Base-by-base conservation (phyloP, 2,888 invertebrate genomes). In the Thera obeliscata region DNA sequence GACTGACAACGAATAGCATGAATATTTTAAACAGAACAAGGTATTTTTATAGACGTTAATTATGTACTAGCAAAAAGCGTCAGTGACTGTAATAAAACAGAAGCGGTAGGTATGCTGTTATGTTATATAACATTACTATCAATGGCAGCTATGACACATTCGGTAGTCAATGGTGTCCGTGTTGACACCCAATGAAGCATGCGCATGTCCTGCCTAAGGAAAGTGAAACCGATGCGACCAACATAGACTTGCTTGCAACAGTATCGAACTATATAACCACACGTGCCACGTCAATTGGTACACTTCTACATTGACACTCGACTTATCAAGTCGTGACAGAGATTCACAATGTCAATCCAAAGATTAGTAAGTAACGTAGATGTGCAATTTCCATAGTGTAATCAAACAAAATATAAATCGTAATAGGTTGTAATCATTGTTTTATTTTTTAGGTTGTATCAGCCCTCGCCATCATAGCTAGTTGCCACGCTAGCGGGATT, bases 251-350 rank as follows among this genome's bases (percentile, higher is more conserved):
- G 85, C 88, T 91, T 93, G 92, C 92, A 93, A 91, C 91, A 93
- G 87, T 90, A 83, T 69, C 90, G 89, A 90, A 91, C 90, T 93
- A 93, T 93, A 93, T 91, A 93, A 91, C 81, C 84, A 85, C 86
- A 78, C 70, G 87, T 90, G 85, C 85, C 84, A 87, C 79, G 87
- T 86, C 78, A 77, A 83, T 87, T 83, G 81, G 82, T 79, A 90
- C 91, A 93, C 85, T 87, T 81, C 82, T 80, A 78, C 81, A 79
- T 86, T 84, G 84, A 83, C 77, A 82, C 81, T 84, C 85, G 87
- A 84, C 86, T 87, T 78, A 87, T 84, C 87, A 84, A 87, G 89
- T 90, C 87, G 87, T 81, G 77, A 78, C 76, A 82, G 71, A 71
- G 70, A 75, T 74, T 75, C 74, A 87, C 74, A 76, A 93, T 93